phyloP scores from a whole-genome alignment of 2,888 invertebrate species.

The Drosophila tanythrix region DNA sequence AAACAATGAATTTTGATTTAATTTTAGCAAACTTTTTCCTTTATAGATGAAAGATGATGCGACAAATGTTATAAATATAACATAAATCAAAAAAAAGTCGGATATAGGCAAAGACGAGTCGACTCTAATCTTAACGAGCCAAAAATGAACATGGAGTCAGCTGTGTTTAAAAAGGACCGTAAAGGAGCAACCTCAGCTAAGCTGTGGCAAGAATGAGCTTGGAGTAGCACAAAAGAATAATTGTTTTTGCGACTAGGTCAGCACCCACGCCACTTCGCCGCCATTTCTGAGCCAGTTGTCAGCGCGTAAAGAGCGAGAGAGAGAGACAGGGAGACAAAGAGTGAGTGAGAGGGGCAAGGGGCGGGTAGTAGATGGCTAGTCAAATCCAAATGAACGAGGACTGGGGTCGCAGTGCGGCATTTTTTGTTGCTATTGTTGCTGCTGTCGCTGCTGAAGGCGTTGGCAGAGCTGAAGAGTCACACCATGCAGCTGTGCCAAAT shows the following conservation, averaged over 20 bases:
- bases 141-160: constrained; percentile 18
- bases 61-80: not conserved
- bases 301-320: constrained; percentile 1
- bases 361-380: constrained; percentile 7
- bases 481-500: constrained; percentile 22
- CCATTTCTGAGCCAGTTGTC: constrained; percentile 39
- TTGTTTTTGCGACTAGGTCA: constrained; percentile 38
- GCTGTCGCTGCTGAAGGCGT: constrained; percentile 28
- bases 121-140: not conserved
- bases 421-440: constrained; percentile 19
- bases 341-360: not conserved
- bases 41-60: not conserved
- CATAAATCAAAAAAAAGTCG: not conserved
- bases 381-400: constrained; percentile 45
- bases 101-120: not conserved
- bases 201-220: constrained; percentile 12
- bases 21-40: not conserved
- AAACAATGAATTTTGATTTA: not conserved
- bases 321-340: not conserved
- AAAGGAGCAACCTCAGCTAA: constrained; percentile 13
- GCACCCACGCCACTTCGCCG: constrained; percentile 17
- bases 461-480: constrained; percentile 18
- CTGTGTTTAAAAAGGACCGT: not conserved
- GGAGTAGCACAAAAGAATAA: constrained; percentile 44
- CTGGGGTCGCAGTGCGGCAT: constrained; percentile 30